A percentile compares a stretch with the other conserved stretches of the same genome.
Evolutionary conservation across 2,888 invertebrate species (phyloP).

Genomic region (Theretra japonica): DNA sequence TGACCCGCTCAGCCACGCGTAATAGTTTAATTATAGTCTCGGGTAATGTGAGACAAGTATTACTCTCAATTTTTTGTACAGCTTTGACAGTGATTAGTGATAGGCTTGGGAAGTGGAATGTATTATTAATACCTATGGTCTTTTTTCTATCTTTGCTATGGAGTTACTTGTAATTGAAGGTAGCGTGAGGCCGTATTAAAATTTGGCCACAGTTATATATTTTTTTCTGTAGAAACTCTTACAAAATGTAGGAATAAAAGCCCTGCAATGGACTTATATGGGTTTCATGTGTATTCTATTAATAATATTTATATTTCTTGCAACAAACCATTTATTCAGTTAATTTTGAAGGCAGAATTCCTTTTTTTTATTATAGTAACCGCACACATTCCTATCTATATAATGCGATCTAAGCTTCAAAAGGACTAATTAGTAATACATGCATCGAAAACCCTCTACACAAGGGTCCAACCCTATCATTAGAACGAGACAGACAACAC

Average conservation of each 20-base stretch:
- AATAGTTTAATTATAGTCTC: constrained; percentile 3
- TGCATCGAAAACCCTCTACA: background rate
- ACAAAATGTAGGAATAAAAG: no score
- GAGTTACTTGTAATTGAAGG: background rate
- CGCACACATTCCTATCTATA: no score
- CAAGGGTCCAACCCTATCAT: background rate
- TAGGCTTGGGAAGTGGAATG: background rate
- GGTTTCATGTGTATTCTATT: no score
- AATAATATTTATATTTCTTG: no score
- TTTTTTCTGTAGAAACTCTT: no score
- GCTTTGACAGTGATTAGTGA: background rate
- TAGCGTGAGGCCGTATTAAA: background rate
- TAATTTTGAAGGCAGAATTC: no score
- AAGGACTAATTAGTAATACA: background rate
- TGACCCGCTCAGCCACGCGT: background rate
- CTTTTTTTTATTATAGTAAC: no score
- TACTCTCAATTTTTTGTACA: background rate
- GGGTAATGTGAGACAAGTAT: background rate
- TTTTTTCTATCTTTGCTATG: background rate
- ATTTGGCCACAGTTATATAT: no score
- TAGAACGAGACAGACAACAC: background rate
- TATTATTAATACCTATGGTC: background rate
- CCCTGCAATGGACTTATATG: no score
- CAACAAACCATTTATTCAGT: no score
- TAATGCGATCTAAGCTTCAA: no score